phyloP scores from a whole-genome alignment of 2,113 vertebrate species.

The Paramisgurnus dabryanus region DNA sequence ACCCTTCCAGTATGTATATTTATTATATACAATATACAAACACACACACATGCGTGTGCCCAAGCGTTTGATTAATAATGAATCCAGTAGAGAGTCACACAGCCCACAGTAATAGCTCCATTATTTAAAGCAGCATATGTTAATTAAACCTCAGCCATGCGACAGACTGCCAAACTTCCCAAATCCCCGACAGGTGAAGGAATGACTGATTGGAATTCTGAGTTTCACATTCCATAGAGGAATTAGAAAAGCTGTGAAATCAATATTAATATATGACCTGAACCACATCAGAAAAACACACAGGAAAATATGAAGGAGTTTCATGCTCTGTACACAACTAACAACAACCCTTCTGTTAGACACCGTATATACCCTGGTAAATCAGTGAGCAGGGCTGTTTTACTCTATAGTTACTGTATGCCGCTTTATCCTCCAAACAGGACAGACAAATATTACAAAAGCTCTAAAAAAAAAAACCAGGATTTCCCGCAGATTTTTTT shows the following conservation, averaged over 20 bases:
- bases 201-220: slow-evolving; percentile 1
- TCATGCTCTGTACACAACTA: no score
- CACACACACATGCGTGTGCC: slow-evolving; percentile 8
- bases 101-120: slow-evolving; percentile 32
- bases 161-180: neutral
- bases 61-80: slow-evolving; percentile 48
- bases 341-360: no score
- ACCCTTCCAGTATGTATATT: slow-evolving; percentile 29
- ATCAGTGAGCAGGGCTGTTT: no score
- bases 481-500: no score
- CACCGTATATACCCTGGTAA: no score
- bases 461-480: no score
- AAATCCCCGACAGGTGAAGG: slow-evolving; percentile 16
- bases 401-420: no score
- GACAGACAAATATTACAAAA: no score
- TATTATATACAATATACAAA: slow-evolving; percentile 31
- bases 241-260: neutral
- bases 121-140: slow-evolving; percentile 39
- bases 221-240: neutral
- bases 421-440: no score
- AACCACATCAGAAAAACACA: neutral
- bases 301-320: no score
- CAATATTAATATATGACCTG: neutral
- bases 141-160: slow-evolving; percentile 25
- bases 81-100: neutral